Percentiles rank a stretch among this genome's conserved stretches.
phyloP scores from a whole-genome alignment of 2,113 vertebrate species.

The Hyperopisus bebe region DNA sequence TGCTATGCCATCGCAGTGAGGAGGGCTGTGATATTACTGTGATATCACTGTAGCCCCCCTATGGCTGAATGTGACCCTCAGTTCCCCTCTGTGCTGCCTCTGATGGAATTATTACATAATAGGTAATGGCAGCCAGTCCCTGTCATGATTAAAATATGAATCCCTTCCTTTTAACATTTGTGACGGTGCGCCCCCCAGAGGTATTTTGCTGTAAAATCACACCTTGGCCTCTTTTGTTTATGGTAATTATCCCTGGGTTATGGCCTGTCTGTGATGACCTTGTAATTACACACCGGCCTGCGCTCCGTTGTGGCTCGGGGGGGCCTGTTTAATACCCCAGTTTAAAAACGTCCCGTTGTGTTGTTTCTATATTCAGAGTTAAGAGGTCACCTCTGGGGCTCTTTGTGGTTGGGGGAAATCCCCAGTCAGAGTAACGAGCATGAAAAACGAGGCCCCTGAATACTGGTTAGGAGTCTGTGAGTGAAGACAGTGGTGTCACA shows the following conservation, averaged over 20 bases:
- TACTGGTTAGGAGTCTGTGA: not conserved
- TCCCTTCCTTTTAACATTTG: not conserved
- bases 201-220: not conserved
- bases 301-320: not conserved
- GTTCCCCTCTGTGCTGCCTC: not conserved
- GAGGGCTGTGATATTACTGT: not conserved
- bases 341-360: not conserved
- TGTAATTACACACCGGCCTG: not conserved
- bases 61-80: not conserved
- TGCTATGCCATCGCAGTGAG: not conserved
- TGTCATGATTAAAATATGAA: not conserved
- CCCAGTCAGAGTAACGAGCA: not conserved
- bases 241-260: not conserved
- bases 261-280: not conserved
- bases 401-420: not conserved
- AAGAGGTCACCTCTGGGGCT: not conserved
- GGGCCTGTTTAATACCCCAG: not conserved
- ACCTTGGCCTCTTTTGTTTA: not conserved
- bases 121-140: not conserved
- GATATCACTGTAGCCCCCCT: not conserved
- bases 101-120: not conserved
- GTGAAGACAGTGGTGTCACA: not conserved
- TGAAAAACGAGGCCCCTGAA: not conserved
- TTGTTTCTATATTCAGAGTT: not conserved
- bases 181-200: not conserved